phyloP scores from a whole-genome alignment of 1,140 invertebrate species.

The Subanguina moxae region DNA sequence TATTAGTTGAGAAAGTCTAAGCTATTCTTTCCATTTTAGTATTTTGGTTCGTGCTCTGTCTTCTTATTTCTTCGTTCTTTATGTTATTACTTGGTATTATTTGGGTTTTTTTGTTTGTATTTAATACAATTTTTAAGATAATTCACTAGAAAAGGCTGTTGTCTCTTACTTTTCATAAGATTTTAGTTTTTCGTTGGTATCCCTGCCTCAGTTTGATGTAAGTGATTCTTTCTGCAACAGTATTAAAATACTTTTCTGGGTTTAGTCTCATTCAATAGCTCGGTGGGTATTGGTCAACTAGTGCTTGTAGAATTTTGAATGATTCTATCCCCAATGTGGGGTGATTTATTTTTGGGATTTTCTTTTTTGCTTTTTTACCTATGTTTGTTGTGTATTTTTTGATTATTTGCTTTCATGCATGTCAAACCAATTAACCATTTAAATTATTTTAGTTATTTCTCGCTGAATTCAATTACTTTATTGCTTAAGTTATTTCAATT shows the following conservation, averaged over 20 bases:
- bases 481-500: neutral
- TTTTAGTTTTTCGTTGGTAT: no score
- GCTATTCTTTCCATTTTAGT: neutral
- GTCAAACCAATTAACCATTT: no score
- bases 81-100: neutral
- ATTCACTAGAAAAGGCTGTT: no score
- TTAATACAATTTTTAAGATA: no score
- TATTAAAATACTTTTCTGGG: no score
- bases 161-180: no score
- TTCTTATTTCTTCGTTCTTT: neutral
- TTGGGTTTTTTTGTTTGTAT: neutral
- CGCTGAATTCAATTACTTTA: neutral
- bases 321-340: neutral
- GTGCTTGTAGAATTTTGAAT: no score
- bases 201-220: no score
- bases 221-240: no score
- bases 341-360: neutral
- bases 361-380: neutral
- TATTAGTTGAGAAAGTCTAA: neutral
- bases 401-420: neutral
- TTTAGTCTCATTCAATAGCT: no score
- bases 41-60: neutral
- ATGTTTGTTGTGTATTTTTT: neutral
- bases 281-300: no score
- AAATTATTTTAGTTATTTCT: neutral